phyloP scores from a whole-genome alignment of 2,888 invertebrate genomes.

The Phortica okadai region DNA sequence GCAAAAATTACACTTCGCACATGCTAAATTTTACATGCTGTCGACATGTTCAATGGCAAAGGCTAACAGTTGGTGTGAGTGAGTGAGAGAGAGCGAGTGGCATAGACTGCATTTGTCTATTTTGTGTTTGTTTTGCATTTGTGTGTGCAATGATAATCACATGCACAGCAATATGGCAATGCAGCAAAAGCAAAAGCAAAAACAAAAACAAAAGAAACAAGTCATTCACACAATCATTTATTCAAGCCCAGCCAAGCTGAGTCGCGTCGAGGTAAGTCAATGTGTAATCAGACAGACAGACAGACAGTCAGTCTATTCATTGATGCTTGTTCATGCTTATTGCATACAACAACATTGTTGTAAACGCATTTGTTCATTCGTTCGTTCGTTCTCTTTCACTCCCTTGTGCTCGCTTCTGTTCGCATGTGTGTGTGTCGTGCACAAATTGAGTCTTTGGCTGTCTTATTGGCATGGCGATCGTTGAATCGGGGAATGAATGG shows the following conservation, averaged over 20 bases:
- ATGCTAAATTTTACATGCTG: background rate
- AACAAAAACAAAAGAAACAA: background rate
- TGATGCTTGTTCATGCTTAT: conserved; percentile 14
- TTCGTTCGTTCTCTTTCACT: background rate
- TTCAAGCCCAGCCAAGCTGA: background rate
- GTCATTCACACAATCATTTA: conserved; percentile 1
- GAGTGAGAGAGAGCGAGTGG: no score
- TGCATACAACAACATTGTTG: conserved; percentile 28
- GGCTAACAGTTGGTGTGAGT: no score
- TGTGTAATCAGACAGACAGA: background rate
- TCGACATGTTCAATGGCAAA: background rate
- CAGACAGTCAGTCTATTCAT: background rate
- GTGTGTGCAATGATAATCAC: background rate
- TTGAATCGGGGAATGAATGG: background rate
- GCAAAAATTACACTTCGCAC: background rate
- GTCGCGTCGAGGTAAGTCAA: background rate
- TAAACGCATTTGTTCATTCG: conserved; percentile 13
- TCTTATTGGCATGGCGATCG: background rate
- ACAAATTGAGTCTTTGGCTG: conserved; percentile 25
- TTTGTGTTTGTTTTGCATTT: background rate
- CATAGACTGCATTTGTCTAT: no score
- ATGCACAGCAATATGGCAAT: no score
- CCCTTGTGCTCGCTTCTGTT: background rate
- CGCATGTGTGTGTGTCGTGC: background rate
- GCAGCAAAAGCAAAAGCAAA: background rate